phyloP scores from a whole-genome alignment of 92 coral and sea anemone species.

The Epizoanthus illoricatus region DNA sequence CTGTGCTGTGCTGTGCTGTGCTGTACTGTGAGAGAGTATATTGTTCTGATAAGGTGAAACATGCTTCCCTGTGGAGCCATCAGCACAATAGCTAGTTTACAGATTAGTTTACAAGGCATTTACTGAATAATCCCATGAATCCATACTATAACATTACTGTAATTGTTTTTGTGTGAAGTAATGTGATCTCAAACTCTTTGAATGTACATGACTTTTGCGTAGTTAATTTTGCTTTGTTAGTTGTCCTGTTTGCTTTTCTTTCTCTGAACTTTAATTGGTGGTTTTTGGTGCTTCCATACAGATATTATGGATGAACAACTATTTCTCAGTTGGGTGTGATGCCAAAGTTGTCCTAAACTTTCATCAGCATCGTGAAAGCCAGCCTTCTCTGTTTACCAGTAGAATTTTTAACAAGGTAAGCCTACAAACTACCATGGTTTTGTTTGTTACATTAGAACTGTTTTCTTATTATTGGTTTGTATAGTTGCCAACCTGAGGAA shows the following conservation, averaged over 20 bases:
- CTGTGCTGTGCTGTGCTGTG: no score
- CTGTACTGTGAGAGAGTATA: no score
- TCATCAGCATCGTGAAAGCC: slow-evolving; percentile 94
- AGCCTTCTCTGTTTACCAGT: slow-evolving; percentile 90
- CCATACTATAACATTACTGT: no score
- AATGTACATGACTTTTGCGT: background rate
- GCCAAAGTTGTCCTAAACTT: slow-evolving; percentile 96
- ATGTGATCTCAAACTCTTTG: background rate
- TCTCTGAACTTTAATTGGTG: background rate
- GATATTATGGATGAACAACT: slow-evolving; percentile 93
- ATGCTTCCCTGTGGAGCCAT: no score
- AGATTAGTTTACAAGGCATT: no score
- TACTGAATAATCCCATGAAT: no score
- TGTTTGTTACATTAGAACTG: background rate
- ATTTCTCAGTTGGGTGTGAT: slow-evolving; percentile 96
- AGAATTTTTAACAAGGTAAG: slow-evolving; percentile 92
- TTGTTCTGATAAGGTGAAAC: no score
- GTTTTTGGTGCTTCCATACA: slow-evolving; percentile 21
- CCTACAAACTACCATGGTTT: background rate
- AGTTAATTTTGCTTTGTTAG: background rate
- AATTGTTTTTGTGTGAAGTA: no score
- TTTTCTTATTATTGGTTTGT: background rate
- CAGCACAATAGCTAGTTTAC: no score
- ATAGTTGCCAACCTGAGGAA: no score
- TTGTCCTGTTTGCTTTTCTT: background rate